Evolutionary conservation across 2,888 invertebrate species (phyloP), one percentile per base, ranked within the genome.

Genomic region (Epirrita christyi): DNA sequence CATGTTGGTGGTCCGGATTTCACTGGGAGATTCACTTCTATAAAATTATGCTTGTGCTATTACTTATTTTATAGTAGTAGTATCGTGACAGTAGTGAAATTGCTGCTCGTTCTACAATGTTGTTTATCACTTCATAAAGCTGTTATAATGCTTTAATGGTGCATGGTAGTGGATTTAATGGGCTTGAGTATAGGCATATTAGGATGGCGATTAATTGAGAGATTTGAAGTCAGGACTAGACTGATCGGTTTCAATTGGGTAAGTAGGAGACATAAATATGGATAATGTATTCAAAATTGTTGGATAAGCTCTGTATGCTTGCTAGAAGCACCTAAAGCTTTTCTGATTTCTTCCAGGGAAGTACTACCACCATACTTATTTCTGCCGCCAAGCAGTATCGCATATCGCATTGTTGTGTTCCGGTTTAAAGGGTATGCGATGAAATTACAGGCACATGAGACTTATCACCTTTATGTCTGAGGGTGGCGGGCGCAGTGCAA

Each of bases 71-170:
- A 47, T 42, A 28, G 44, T 53, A 52, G 46, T 58, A 42, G 45
- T 61, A 59, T 56, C 53, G 56, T 57, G 67, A 62, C 67, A 66
- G 62, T 55, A 64, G 65, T 62, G 57, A 63, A 67, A 70, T 70
- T 63, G 63, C 65, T 32, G 48, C 53, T 56, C 51, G 41, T 59
- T 61, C 47, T 50, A 59, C 64, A 55, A 54, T 61, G 66, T 55
- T 59, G 58, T 60, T 60, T 60, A 54, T 46, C 50, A 56, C 56
- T 58, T 60, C 58, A 55, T 61, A 50, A 59, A 53, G 42, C 42
- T 54, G 36, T 51, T 55, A 51, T 62, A 47, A 55, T 14, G 14
- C 21, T 48, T 48, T 44, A 57, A 50, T 46, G 11, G 44, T 37
- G 41, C 54, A 57, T 52, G 42, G 37, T 43, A 42, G 45, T 58